These are phyloP conservation scores for Pseudococcus viburni DNA, from an alignment of 2,888 invertebrate species.

Conservation along the genomic window DNA sequence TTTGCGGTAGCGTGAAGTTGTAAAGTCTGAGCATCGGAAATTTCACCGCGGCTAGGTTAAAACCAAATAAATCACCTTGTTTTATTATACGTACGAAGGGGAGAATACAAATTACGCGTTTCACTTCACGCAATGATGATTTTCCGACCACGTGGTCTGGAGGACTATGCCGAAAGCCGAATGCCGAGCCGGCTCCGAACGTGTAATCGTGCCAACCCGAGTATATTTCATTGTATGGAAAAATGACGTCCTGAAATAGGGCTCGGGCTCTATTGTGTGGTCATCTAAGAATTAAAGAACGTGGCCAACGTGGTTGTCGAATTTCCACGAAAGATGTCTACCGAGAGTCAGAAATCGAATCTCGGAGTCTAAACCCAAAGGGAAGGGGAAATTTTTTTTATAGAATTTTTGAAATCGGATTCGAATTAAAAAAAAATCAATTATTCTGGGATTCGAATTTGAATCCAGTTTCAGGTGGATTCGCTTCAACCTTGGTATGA, in stretches of 20 bases:
- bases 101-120: slow-evolving; percentile 22
- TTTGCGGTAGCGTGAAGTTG: slow-evolving; percentile 21
- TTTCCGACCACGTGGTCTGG: background rate
- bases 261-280: background rate
- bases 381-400: too few species aligned
- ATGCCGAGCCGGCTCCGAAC: background rate
- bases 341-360: too few species aligned
- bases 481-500: too few species aligned
- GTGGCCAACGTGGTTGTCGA: background rate
- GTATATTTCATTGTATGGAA: background rate
- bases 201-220: background rate
- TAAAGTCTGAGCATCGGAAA: slow-evolving; percentile 2
- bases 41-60: background rate
- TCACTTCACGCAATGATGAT: slow-evolving; percentile 31
- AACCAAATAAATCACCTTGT: slow-evolving; percentile 12
- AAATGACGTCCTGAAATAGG: background rate
- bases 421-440: too few species aligned
- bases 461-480: too few species aligned
- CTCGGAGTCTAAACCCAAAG: too few species aligned
- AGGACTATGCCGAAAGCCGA: background rate
- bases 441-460: too few species aligned
- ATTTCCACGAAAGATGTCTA: too few species aligned
- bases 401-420: too few species aligned
- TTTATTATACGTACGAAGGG: background rate
- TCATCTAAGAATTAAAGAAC: background rate